Percentiles rank a stretch among this genome's conserved stretches.
phyloP scores from a whole-genome alignment of 2,113 vertebrate species.

The Crotalus helleri region DNA sequence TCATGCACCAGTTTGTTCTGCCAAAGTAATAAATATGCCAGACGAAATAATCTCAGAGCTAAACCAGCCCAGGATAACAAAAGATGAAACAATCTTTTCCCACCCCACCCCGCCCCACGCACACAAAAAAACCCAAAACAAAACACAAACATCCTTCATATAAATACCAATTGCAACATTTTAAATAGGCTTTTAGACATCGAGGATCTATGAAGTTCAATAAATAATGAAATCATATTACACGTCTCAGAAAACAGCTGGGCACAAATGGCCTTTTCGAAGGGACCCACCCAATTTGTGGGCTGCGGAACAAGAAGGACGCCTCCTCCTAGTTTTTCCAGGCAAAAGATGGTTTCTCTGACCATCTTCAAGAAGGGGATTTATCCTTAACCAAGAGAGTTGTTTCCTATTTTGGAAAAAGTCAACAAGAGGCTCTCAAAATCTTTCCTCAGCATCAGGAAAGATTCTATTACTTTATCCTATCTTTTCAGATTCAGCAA shows the following conservation, averaged over 20 bases:
- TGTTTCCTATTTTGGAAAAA: neutral
- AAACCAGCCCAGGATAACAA: slow-evolving; percentile 17
- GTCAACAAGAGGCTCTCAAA: neutral
- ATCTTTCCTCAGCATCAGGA: neutral
- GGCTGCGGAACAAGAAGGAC: neutral
- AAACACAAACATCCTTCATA: neutral
- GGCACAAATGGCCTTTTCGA: neutral
- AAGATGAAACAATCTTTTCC: neutral
- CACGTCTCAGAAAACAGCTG: neutral
- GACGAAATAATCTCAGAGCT: fast-evolving
- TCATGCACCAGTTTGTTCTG: neutral
- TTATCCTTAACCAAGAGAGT: neutral
- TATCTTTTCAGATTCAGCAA: neutral
- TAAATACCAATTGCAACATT: slow-evolving; percentile 38
- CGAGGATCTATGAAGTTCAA: slow-evolving; percentile 40
- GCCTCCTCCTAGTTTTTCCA: neutral
- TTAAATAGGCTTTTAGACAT: slow-evolving; percentile 54
- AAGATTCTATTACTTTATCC: neutral
- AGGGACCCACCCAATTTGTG: neutral
- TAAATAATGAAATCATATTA: slow-evolving; percentile 51
- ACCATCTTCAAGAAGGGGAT: neutral
- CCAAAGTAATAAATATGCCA: slow-evolving; percentile 40
- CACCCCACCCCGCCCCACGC: neutral
- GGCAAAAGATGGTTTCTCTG: neutral
- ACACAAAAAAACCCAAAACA: neutral